phyloP scores from a whole-genome alignment of 2,888 invertebrate species.

The Plusia festucae region DNA sequence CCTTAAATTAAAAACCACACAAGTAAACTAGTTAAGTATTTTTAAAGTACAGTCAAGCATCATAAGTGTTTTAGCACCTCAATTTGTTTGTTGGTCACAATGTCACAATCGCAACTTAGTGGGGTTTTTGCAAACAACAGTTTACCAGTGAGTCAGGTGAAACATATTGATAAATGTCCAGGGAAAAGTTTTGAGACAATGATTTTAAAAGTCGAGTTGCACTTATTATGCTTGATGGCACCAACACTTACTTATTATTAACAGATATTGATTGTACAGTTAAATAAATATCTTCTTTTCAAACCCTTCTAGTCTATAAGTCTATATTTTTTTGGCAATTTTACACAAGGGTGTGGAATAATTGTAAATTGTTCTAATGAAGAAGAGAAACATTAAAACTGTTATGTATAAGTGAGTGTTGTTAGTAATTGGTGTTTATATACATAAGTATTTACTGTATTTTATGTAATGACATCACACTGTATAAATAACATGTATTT shows the following conservation, averaged over 20 bases:
- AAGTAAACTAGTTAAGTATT: constrained; percentile 7
- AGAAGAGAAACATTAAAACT: neutral
- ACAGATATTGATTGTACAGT: constrained; percentile 2
- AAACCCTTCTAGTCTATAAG: constrained; percentile 28
- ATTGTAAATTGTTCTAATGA: neutral
- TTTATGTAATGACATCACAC: constrained; percentile 9
- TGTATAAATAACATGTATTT: neutral
- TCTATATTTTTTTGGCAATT: constrained; percentile 20
- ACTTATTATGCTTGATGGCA: no score
- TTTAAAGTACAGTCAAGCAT: no score
- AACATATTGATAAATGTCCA: no score
- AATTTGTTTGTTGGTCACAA: no score
- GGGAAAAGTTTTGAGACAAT: no score
- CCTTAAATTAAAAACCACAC: neutral
- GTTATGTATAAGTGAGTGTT: constrained; percentile 20
- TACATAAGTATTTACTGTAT: constrained; percentile 1
- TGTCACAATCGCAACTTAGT: no score
- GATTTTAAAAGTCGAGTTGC: no score
- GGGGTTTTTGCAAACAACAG: no score
- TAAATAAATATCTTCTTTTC: constrained; percentile 16
- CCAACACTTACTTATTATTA: neutral
- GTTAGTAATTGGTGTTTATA: constrained; percentile 4
- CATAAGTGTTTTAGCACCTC: no score
- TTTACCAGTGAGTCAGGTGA: no score
- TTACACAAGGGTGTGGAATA: constrained; percentile 17